Evolutionary conservation across 2,113 vertebrate species (phyloP), one percentile per base, ranked within the genome.

Genomic region (Tenrec ecaudatus): DNA sequence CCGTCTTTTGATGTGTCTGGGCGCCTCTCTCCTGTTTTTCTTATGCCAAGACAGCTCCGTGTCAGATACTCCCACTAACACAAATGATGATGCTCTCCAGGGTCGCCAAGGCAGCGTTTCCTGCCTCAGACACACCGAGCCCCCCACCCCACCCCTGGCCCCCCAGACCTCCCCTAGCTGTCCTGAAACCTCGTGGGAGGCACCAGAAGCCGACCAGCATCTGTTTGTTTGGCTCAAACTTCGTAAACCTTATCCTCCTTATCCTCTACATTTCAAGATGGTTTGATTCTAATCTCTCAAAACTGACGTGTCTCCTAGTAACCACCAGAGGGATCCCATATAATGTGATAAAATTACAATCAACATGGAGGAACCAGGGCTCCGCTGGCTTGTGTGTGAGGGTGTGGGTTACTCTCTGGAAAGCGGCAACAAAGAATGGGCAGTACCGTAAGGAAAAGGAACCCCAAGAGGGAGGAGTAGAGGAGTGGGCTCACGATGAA

Each of bases 291-390:
- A 57, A 84, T 95, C 38, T 95, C 43, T 96, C 38, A n/a, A 88
- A 95, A 92, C 73, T 92, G 96, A 90, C 0, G 27, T 95, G 82
- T 95, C 93, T 92, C 73, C 83, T 84, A 71, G 84, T 75, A 62
- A 94, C 97, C 96, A 97, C 82, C 82, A 92, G 93, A 92, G 94
- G 94, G 94, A 96, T 97, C 96, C 96, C 95, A 95, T 0, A 1
- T 31, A 82, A 95, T 96, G 92, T 93, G 95, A 97, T 95, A 87
- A 92, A 96, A 95, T 79, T 92, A 83, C 90, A 95, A 92, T 96
- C 86, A 94, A 89, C 79, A 81, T 71, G 95, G 94, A 90, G 86
- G 86, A 95, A 96, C 80, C 68, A 25, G 89, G 93, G 75, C 81
- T 95, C 82, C 87, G 89, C 96, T 90, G 91, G 77, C 66, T 4